Percentiles rank a stretch among this genome's conserved stretches.
phyloP scores from a whole-genome alignment of 2,797 vertebrate genomes.

The Toxotes lorentzi region DNA sequence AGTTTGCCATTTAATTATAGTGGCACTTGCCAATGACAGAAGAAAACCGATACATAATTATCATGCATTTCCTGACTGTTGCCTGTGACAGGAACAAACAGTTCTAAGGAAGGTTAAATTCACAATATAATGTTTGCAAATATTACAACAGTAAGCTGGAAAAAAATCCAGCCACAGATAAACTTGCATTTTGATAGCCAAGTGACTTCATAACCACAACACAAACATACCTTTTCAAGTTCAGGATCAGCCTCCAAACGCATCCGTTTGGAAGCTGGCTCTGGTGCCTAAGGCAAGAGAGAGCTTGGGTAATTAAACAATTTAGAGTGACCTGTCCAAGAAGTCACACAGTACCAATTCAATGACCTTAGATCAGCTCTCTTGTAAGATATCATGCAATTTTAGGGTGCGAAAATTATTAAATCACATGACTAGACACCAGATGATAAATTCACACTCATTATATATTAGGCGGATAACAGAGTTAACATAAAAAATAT shows the following conservation, averaged over 20 bases:
- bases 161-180: conserved; percentile 13
- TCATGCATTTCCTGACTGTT: background rate
- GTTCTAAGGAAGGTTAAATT: conserved; percentile 3
- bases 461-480: conserved; percentile 27
- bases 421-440: conserved; percentile 21
- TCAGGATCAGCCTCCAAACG: conserved; percentile 83
- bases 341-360: conserved; percentile 70
- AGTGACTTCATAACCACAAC: conserved; percentile 37
- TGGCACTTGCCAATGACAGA: background rate
- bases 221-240: conserved; percentile 83
- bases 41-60: background rate
- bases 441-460: conserved; percentile 3
- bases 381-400: conserved; percentile 28
- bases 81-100: background rate
- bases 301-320: conserved; percentile 80
- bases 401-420: conserved; percentile 1
- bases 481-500: conserved; percentile 1
- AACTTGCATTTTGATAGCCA: conserved; percentile 55
- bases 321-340: conserved; percentile 65
- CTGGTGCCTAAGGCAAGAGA: conserved; percentile 84
- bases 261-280: conserved; percentile 85
- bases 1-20: conserved; percentile 9
- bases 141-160: conserved; percentile 7
- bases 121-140: conserved; percentile 1
- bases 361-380: conserved; percentile 49